Base-by-base conservation (phyloP, 2,888 invertebrate genomes). In the Copidosoma aretas region DNA sequence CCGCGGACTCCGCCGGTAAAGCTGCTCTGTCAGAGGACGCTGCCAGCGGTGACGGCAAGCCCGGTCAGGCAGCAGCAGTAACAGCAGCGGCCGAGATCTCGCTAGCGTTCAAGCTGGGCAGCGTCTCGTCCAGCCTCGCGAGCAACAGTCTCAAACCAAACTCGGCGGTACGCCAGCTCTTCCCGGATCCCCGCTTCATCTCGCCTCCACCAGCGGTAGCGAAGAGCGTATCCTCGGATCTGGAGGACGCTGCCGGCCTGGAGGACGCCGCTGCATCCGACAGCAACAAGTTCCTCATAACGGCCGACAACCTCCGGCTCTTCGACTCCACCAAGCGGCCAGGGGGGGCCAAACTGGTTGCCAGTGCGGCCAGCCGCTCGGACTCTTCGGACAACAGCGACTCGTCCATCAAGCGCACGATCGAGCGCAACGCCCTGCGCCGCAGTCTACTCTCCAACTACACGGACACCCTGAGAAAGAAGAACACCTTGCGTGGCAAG, bases 81-180 rank as follows among this genome's bases (percentile, higher is more conserved):
- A 17, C 57, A 8, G 8, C 67, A 10, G 19, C n/a, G 1, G 73
- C 85, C 21, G 88, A 88, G 75, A 84, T 88, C 79, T 87, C 86
- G 72, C 78, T 89, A 46, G 86, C 87, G 10, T 87, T 89, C 77
- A 87, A 88, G 76, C 81, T 89, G 39, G 88, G 87, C 43, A 87
- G 86, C 74, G 86, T 87, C 70, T 85, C 87, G 68, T 85, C 87
- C 15, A 46, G 43, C 12, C 56, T 56, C 19, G 79, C 88, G 60
- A 85, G 86, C 54, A 88, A 88, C 76, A 88, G 87, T 74, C 77
- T 87, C 53, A 87, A 88, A 74, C 89, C 93, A 10, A 93, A 93
- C 82, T 94, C 94, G 0, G 94, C 94, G 3, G 92, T 94, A 10
- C 88, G 93, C 66, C 94, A 94, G 79, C 84, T 94, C 62, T 94